These are phyloP conservation scores for Gobio occitaniae DNA, from an alignment of 2,797 vertebrate species.

Conservation along the genomic window DNA sequence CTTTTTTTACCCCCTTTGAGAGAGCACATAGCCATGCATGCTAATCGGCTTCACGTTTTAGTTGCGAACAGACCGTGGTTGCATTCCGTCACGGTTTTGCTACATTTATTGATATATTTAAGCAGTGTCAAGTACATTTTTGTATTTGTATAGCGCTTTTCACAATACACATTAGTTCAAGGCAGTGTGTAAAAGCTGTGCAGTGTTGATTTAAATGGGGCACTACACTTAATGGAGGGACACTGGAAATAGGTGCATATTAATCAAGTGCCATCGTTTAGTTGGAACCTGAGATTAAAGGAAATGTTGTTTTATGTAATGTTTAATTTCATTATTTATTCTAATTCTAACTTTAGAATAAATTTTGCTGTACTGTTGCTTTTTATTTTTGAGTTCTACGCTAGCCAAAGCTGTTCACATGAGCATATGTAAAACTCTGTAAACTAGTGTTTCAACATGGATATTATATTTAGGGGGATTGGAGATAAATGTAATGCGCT, in stretches of 20 bases:
- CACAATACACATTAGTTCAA: slow-evolving; percentile 1
- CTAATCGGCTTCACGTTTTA: background rate
- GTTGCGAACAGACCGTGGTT: background rate
- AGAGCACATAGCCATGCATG: background rate
- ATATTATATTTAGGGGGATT: background rate
- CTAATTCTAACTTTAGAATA: background rate
- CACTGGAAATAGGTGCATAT: slow-evolving; percentile 10
- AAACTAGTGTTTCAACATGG: background rate
- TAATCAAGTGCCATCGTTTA: background rate
- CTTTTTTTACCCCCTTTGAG: background rate
- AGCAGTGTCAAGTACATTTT: background rate
- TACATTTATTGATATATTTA: slow-evolving; percentile 24
- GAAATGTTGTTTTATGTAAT: no score
- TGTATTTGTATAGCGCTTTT: background rate
- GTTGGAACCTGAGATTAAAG: no score
- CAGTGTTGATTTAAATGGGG: no score
- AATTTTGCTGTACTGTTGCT: no score
- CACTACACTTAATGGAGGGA: no score
- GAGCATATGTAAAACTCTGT: background rate
- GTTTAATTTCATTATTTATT: background rate
- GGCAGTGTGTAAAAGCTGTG: background rate
- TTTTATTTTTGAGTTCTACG: no score
- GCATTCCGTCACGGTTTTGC: background rate
- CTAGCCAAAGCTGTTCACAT: no score
- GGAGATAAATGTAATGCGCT: background rate